Evolutionary conservation across 2,888 invertebrate genomes (phyloP).

Genomic region (Pocota personata): DNA sequence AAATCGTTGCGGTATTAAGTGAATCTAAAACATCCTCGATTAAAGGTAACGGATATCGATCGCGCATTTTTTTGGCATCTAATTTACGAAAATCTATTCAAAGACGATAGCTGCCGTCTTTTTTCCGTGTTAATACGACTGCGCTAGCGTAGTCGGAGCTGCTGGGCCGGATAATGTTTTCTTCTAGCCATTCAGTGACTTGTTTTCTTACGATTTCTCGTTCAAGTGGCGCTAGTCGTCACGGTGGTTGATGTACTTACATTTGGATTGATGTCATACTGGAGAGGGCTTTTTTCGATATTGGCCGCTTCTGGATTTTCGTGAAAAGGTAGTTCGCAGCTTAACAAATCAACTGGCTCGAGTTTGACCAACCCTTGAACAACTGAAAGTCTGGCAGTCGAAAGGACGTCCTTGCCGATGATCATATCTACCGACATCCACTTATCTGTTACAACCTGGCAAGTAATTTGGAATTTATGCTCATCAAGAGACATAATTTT

Average conservation of each 20-base stretch:
- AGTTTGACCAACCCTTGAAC: not conserved
- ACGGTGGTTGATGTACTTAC: too few species aligned
- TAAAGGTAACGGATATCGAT: slow-evolving; percentile 32
- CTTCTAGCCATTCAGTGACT: slow-evolving; percentile 20
- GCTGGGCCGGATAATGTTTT: not conserved
- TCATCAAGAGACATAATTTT: not conserved
- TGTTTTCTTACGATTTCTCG: slow-evolving; percentile 12
- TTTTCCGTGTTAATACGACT: not conserved
- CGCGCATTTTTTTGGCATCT: slow-evolving; percentile 8
- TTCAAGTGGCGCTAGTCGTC: too few species aligned
- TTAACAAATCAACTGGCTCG: too few species aligned
- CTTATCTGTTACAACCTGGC: not conserved
- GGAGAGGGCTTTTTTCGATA: too few species aligned
- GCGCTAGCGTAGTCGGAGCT: not conserved
- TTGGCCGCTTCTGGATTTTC: too few species aligned
- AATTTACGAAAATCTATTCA: slow-evolving; percentile 69
- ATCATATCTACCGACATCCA: not conserved
- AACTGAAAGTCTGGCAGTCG: not conserved
- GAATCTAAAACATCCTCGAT: slow-evolving; percentile 50
- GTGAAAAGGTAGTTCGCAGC: too few species aligned
- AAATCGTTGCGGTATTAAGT: slow-evolving; percentile 74
- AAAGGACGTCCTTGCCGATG: not conserved
- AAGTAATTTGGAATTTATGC: not conserved
- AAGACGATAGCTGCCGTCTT: not conserved
- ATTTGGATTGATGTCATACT: too few species aligned